Percentiles rank a stretch among this genome's conserved stretches.
Evolutionary conservation across 2,797 vertebrate species (phyloP).

Genomic region (Eutrigla gurnardus): DNA sequence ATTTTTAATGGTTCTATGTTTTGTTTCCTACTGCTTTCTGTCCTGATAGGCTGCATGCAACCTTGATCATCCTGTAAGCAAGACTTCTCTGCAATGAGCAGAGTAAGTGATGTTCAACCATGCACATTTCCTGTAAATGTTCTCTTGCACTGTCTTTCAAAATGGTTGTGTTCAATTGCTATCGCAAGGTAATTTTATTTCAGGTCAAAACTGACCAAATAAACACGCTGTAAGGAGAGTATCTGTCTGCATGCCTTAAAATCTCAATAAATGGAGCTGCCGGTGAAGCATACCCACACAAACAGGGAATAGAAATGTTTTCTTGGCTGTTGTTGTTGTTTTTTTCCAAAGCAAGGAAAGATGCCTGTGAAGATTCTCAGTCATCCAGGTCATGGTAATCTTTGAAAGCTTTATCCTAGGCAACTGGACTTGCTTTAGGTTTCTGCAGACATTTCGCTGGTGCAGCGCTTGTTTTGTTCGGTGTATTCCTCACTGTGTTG

Average conservation of each 20-base stretch:
- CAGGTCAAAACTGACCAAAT: not conserved
- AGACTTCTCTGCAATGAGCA: not conserved
- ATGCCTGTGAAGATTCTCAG: too few species aligned
- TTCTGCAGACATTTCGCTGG: too few species aligned
- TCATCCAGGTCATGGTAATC: too few species aligned
- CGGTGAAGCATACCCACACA: not conserved
- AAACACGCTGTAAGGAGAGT: not conserved
- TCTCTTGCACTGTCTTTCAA: not conserved
- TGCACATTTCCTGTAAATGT: not conserved
- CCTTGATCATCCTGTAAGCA: not conserved
- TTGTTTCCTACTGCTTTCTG: not conserved
- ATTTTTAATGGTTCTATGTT: not conserved
- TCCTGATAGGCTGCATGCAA: not conserved
- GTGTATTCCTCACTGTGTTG: too few species aligned
- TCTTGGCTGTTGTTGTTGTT: not conserved
- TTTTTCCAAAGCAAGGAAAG: not conserved
- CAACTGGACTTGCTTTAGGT: too few species aligned
- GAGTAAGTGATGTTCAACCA: not conserved
- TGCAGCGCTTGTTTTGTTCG: too few species aligned
- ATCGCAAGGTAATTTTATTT: not conserved
- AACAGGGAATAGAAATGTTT: not conserved
- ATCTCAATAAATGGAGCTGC: not conserved
- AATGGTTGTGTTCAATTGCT: not conserved
- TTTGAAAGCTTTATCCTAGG: too few species aligned
- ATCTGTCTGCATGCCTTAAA: not conserved